Percentiles rank a stretch among this genome's conserved stretches.
phyloP scores from a whole-genome alignment of 2,113 vertebrate genomes.

The Sander lucioperca region DNA sequence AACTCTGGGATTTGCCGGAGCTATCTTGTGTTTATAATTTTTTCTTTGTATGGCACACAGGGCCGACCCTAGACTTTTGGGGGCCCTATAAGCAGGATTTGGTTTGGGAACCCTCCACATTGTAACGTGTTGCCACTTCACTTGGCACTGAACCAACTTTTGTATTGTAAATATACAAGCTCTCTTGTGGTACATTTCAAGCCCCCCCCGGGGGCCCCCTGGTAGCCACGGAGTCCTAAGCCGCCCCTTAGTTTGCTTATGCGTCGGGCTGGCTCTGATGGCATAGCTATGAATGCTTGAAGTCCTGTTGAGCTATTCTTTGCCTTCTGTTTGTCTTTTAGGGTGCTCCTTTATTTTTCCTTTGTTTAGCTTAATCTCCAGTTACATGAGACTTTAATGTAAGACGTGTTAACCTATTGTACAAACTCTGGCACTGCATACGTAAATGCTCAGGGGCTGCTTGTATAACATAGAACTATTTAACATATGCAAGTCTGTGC shows the following conservation, averaged over 20 bases:
- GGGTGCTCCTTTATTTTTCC: neutral
- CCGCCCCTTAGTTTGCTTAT: too few relatives aligned
- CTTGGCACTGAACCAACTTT: too few relatives aligned
- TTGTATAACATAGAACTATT: slow-evolving; percentile 55
- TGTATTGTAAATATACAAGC: too few relatives aligned
- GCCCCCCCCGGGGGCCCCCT: too few relatives aligned
- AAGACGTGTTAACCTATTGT: slow-evolving; percentile 3
- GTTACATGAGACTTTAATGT: neutral
- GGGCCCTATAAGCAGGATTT: too few relatives aligned
- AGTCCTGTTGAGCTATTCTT: slow-evolving; percentile 3
- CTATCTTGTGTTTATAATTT: neutral
- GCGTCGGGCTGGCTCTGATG: too few relatives aligned
- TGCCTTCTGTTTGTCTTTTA: neutral
- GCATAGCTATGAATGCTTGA: neutral
- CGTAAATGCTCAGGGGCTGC: slow-evolving; percentile 25
- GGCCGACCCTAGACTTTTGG: too few relatives aligned
- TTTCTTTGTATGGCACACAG: neutral
- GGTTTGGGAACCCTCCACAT: too few relatives aligned
- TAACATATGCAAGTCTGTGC: slow-evolving; percentile 48
- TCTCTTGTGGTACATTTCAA: too few relatives aligned
- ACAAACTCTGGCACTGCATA: neutral
- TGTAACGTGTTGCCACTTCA: too few relatives aligned
- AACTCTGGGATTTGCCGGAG: neutral
- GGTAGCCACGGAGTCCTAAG: too few relatives aligned
- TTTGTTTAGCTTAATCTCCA: neutral